Percentiles rank a stretch among this genome's conserved stretches.
Conservation (phyloP, 2,797 vertebrate genomes). For the Naso thynnoides region DNA sequence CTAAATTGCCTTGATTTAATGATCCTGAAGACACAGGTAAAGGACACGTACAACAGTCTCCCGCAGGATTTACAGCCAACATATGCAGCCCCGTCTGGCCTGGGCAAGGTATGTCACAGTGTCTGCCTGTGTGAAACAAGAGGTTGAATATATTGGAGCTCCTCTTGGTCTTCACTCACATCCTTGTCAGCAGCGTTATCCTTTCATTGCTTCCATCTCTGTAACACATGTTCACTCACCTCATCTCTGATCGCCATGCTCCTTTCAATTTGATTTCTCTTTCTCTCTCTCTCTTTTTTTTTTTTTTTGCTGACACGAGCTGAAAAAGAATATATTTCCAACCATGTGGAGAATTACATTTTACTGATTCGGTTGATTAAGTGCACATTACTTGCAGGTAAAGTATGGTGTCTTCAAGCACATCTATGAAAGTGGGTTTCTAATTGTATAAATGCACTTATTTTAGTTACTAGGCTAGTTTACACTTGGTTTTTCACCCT, state of each 20-base stretch:
- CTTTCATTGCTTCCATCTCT: slow-evolving; percentile 60
- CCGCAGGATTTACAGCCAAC: slow-evolving; percentile 57
- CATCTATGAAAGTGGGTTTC: slow-evolving; percentile 8
- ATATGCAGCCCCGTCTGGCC: slow-evolving; percentile 70
- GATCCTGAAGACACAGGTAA: slow-evolving; percentile 49
- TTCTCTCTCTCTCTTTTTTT: slow-evolving; percentile 1
- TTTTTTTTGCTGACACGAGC: slow-evolving; percentile 53
- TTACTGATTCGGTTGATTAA: slow-evolving; percentile 35
- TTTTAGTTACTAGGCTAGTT: too few species aligned
- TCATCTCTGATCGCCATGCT: slow-evolving; percentile 20
- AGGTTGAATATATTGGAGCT: slow-evolving; percentile 44
- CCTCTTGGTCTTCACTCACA: slow-evolving; percentile 40
- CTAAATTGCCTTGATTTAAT: slow-evolving; percentile 49
- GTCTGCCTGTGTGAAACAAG: slow-evolving; percentile 28
- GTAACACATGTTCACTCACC: slow-evolving; percentile 50
- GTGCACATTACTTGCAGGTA: slow-evolving; percentile 28
- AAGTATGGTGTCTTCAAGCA: not conserved
- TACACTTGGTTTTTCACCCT: too few species aligned
- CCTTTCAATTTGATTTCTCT: slow-evolving; percentile 49
- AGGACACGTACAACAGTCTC: slow-evolving; percentile 42
- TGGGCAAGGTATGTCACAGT: slow-evolving; percentile 7
- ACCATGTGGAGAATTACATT: slow-evolving; percentile 36
- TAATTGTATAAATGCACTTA: not conserved
- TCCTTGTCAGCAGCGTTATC: slow-evolving; percentile 60
- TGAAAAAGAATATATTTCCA: slow-evolving; percentile 48